Evolutionary conservation across 2,888 invertebrate species (phyloP).

Genomic region (Monochamus alternatus): DNA sequence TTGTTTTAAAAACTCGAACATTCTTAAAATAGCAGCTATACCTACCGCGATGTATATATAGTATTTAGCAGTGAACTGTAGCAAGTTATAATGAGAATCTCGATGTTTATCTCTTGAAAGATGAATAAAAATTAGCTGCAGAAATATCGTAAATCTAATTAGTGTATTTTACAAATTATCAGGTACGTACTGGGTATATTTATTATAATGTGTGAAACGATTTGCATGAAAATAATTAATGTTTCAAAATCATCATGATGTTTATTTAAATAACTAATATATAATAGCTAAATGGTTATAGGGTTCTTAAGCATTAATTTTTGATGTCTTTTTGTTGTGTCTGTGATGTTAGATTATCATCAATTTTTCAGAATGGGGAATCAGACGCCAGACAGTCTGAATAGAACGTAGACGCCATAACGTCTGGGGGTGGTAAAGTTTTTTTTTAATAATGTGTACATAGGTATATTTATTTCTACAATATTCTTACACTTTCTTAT

Average conservation of each 20-base stretch:
- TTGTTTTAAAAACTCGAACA: constrained; percentile 4
- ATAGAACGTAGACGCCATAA: constrained; percentile 15
- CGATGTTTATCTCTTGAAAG: constrained; percentile 16
- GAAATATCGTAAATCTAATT: background rate
- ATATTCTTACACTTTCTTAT: no score
- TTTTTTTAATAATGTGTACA: background rate
- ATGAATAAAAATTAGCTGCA: constrained; percentile 25
- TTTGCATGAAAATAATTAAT: background rate
- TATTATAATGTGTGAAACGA: background rate
- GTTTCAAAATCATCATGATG: background rate
- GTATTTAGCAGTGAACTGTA: background rate
- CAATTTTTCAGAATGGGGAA: constrained; percentile 2
- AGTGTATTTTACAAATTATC: constrained; percentile 3
- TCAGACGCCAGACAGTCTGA: constrained; percentile 32
- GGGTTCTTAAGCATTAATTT: no score
- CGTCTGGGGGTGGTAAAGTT: constrained; percentile 1
- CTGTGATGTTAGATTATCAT: background rate
- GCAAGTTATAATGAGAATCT: background rate
- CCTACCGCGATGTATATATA: constrained; percentile 24
- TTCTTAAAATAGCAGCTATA: constrained; percentile 25
- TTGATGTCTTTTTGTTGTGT: no score
- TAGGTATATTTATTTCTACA: no score
- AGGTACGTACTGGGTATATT: constrained; percentile 17
- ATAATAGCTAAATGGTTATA: no score
- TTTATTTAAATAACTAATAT: no score